Evolutionary conservation across 2,113 vertebrate genomes (phyloP), one percentile per base, ranked within the genome.

Genomic region (Oryzias celebensis): DNA sequence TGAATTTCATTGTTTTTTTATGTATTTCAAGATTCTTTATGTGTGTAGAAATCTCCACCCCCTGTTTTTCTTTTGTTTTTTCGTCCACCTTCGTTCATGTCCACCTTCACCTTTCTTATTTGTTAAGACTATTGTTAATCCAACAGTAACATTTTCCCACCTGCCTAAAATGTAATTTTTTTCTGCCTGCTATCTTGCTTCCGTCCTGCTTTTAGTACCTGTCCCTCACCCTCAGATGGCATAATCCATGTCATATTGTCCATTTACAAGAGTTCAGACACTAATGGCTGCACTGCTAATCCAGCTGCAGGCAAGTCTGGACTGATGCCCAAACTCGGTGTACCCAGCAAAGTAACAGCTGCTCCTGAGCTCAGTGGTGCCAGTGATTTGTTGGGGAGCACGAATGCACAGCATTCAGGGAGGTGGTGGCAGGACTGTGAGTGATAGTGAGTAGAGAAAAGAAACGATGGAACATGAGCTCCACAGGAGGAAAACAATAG

Each of bases 231-330:
- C 78, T 68, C 71, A 76, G 71, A 79, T 65, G 76, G 74, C 78
- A 71, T 86, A 86, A 88, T 88, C 86, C 78, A 61, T 86, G 81
- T 85, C 88, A 90, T 87, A 90, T 85, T 91, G 88, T 89, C 85
- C 85, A 62, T 86, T 89, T 89, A 90, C 86, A 78, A 76, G 78
- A 85, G 85, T 86, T 89, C 88, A 91, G 77, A 84, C 84, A 87
- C 83, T 89, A 90, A 90, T 87, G 76, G 80, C 68, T 74, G 63
- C 75, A 58, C 65, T 59, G 77, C 82, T 89, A 90, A 90, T 90
- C 85, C 87, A 90, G 89, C 87, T 87, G 88, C 73, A 13, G 73
- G 81, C 75, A 45, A 78, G 53, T 59, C 71, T 89, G 87, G 83
- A 79, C 68, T 36, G 0, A 28, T 83, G 83, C 80, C 84, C 73